Evolutionary conservation across 2,113 vertebrate species (phyloP).

Genomic region (Pterocles burchelli): DNA sequence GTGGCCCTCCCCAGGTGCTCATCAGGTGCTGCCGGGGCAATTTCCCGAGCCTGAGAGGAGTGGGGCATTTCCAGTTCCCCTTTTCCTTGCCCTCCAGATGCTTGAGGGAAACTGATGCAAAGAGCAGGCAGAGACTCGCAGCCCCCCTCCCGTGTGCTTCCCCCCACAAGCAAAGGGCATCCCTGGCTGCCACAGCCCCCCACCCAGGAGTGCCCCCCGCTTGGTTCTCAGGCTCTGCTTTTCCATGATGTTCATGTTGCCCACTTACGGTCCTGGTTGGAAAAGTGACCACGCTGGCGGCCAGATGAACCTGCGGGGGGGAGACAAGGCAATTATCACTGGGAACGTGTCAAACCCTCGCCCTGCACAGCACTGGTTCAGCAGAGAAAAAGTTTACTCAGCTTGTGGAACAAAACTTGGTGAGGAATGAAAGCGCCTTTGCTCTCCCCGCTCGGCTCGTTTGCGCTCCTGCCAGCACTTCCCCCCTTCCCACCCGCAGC

Average conservation of each 20-base stretch:
- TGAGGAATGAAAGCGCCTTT: not conserved
- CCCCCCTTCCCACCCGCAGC: not conserved
- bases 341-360: not conserved
- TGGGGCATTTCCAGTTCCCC: not conserved
- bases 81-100: not conserved
- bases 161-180: not conserved
- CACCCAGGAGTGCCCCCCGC: not conserved
- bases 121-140: not conserved
- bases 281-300: not conserved
- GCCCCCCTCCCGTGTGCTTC: not conserved
- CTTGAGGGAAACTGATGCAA: not conserved
- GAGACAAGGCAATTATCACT: constrained; percentile 32
- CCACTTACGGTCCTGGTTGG: constrained; percentile 42
- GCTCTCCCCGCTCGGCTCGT: not conserved
- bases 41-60: not conserved
- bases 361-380: not conserved
- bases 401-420: not conserved
- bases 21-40: not conserved
- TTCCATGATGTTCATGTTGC: not conserved
- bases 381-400: not conserved
- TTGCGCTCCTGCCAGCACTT: not conserved
- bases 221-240: not conserved
- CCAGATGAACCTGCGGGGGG: constrained; percentile 32
- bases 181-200: not conserved
- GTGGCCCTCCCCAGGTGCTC: not conserved